Base-by-base conservation (phyloP, 1,140 invertebrate species). In the Coptotermes formosanus region DNA sequence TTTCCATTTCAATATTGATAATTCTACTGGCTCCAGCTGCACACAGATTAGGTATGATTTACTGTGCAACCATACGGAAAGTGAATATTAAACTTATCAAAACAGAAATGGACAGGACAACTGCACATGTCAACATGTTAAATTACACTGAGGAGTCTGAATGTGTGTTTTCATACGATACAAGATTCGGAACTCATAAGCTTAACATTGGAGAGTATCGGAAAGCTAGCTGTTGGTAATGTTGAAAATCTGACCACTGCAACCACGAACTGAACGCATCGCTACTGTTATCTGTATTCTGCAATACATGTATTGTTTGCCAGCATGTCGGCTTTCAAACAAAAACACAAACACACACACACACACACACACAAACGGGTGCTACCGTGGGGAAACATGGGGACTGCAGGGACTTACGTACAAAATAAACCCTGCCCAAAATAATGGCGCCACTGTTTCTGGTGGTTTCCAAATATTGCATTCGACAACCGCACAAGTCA, bases 401-500 rank as follows among this genome's bases (percentile, higher is more conserved):
- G 25, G 8, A 75, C 64, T n/a, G 64, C n/a, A 30, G 25, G 64
- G 64, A 75, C 64, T n/a, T 30, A 75, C 8, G 64, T 75, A 75
- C 64, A 75, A 75, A n/a, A 75, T 75, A 75, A 75, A 75, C 64
- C 64, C 25, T 75, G 64, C n/a, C 64, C 3, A 75, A 75, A 75
- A 75, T 75, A 75, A 75, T 75, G 64, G 64, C 64, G 64, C 64
- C 64, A 75, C n/a, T 75, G 64, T 75, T 75, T 75, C 43, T 43
- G 85, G 85, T 69, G 59, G 52, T 85, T 64, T 48, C 85, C 59
- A 85, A 85, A 85, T 85, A 85, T 85, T 85, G 85, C 75, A 85
- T 85, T 85, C 85, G 85, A 85, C 75, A 85, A 85, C 85, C 85
- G 55, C 59, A 85, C 85, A 85, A 45, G 45, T 85, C 85, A 69